Evolutionary conservation across 2,797 vertebrate genomes (phyloP).

Genomic region (Argentina silus): DNA sequence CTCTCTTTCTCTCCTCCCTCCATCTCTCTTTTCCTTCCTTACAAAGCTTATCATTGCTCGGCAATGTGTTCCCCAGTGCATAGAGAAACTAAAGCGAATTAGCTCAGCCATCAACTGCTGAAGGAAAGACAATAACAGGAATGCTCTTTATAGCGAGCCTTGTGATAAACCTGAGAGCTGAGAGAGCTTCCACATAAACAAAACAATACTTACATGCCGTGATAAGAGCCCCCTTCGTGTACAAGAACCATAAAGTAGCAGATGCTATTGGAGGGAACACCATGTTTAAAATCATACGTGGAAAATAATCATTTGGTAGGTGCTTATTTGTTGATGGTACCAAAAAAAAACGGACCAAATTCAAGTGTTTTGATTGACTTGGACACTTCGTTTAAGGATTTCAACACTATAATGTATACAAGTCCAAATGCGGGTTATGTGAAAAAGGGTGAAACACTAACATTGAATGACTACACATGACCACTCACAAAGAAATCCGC

Average conservation of each 20-base stretch:
- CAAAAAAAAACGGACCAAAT: too few species aligned
- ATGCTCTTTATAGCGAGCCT: constrained; percentile 90
- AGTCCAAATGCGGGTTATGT: too few species aligned
- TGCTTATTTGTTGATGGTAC: neutral
- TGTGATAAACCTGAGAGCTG: constrained; percentile 82
- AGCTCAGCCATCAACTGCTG: constrained; percentile 97
- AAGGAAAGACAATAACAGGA: constrained; percentile 96
- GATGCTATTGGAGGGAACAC: constrained; percentile 29
- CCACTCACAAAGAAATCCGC: too few species aligned
- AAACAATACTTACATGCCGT: constrained; percentile 62
- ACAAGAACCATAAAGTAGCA: constrained; percentile 23
- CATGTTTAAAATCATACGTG: neutral
- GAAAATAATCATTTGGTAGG: neutral
- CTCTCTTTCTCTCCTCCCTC: constrained; percentile 49
- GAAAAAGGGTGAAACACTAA: too few species aligned
- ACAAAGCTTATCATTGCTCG: constrained; percentile 94
- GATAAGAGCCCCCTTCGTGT: constrained; percentile 40
- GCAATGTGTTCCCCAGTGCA: constrained; percentile 95
- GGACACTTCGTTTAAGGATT: too few species aligned
- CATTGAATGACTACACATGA: too few species aligned
- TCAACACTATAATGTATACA: too few species aligned
- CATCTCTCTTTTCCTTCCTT: constrained; percentile 79
- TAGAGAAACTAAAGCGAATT: constrained; percentile 99
- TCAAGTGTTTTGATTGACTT: too few species aligned
- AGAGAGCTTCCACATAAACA: constrained; percentile 66